Evolutionary conservation across 2,797 vertebrate species (phyloP), one percentile per base, ranked within the genome.

Genomic region (Rhodeus uyekii): DNA sequence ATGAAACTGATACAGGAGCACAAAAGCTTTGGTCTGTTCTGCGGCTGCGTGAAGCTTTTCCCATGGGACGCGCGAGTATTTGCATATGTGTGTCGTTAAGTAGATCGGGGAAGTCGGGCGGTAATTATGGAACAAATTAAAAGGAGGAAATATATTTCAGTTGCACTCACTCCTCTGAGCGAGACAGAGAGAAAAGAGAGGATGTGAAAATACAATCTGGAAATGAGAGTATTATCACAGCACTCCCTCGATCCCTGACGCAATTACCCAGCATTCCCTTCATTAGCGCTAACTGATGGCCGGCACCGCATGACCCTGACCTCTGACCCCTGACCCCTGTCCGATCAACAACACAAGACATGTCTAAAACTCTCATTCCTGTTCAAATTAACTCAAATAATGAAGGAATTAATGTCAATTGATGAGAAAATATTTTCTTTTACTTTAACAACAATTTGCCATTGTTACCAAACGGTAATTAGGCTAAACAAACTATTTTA

Each of bases 261-360:
- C 93, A 96, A 95, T 96, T 96, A 96, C 95, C 94, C 93, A 92
- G 89, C 88, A 94, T 94, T 95, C 94, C 89, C 93, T 94, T 96
- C 95, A 95, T 96, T 96, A 95, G 92, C 92, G 91, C 92, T 94
- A 95, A 93, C 94, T 95, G 94, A 94, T 95, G 93, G 94, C 91
- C 22, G 14, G 38, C 3, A 19, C 34, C 36, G 8, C 16, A 27
- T 8, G 55, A 5, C 12, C 55, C 9, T 0, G 32, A 58, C 78
- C 78, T 79, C 48, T 19, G 77, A 79, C 34, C 77, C n/a, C 24
- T 2, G 53, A 24, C n/a, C n/a, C n/a, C n/a, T n/a, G n/a, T n/a
- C n/a, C n/a, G n/a, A n/a, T n/a, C n/a, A n/a, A n/a, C n/a, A n/a
- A n/a, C n/a, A n/a, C n/a, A n/a, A n/a, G n/a, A n/a, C n/a, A n/a